These are phyloP conservation scores for Theretra japonica DNA, from an alignment of 2,888 invertebrate genomes.

Conservation along the genomic window DNA sequence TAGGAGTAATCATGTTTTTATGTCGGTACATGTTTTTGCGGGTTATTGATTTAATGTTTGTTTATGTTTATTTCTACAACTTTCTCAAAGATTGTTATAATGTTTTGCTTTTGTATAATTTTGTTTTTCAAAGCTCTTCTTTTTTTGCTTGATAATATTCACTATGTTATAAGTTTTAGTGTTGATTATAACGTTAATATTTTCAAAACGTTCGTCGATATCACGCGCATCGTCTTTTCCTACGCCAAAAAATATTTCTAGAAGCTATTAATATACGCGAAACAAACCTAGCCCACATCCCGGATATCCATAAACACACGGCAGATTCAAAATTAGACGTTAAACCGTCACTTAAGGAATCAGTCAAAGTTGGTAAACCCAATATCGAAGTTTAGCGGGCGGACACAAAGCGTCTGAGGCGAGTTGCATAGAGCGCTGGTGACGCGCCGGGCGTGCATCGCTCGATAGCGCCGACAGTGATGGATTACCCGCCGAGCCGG, in stretches of 20 bases:
- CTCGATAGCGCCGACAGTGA: slow-evolving; percentile 79
- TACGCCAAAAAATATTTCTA: background rate
- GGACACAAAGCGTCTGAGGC: slow-evolving; percentile 46
- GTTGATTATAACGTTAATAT: too few species aligned
- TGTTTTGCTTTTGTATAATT: too few species aligned
- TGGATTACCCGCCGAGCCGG: slow-evolving; percentile 75
- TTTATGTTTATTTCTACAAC: background rate
- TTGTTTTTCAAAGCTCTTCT: too few species aligned
- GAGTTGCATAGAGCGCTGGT: slow-evolving; percentile 55
- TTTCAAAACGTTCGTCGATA: too few species aligned
- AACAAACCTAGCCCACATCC: slow-evolving; percentile 28
- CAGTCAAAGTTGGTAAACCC: slow-evolving; percentile 78
- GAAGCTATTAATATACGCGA: background rate
- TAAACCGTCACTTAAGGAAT: slow-evolving; percentile 63
- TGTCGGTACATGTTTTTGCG: background rate
- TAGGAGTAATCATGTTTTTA: background rate
- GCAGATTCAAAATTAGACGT: slow-evolving; percentile 56
- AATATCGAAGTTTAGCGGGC: slow-evolving; percentile 77
- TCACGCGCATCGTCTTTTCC: background rate
- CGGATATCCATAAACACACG: slow-evolving; percentile 48
- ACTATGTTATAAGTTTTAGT: too few species aligned
- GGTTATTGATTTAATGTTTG: background rate
- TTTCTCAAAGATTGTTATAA: too few species aligned
- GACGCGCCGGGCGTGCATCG: slow-evolving; percentile 71
- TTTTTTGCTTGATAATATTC: too few species aligned